Evolutionary conservation across 2,888 invertebrate species (phyloP).

Genomic region (Boloria selene): DNA sequence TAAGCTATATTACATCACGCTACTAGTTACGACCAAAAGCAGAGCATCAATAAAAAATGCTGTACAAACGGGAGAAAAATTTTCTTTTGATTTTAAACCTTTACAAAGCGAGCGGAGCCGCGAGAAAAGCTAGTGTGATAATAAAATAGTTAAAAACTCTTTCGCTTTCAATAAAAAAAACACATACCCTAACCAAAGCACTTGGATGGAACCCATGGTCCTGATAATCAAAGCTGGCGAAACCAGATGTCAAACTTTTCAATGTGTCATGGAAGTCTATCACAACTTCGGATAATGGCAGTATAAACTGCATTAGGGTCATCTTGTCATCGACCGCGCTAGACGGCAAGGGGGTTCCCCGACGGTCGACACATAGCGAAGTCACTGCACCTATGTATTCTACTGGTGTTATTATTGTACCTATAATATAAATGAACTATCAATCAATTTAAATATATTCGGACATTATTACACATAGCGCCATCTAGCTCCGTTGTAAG

Average conservation of each 20-base stretch:
- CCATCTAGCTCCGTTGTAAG: too few relatives aligned
- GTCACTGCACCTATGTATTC: constrained; percentile 87
- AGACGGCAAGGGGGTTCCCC: constrained; percentile 85
- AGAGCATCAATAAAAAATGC: too few relatives aligned
- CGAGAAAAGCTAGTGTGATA: neutral
- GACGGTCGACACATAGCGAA: constrained; percentile 87
- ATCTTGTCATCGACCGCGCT: constrained; percentile 91
- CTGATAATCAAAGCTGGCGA: constrained; percentile 97
- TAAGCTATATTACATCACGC: too few relatives aligned
- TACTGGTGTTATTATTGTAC: constrained; percentile 94
- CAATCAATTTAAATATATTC: neutral
- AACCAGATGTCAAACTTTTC: constrained; percentile 95
- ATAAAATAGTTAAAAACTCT: neutral
- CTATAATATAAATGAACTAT: constrained; percentile 58
- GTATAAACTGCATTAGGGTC: constrained; percentile 89
- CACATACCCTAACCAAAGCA: constrained; percentile 86
- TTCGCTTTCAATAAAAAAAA: neutral
- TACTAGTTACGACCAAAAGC: too few relatives aligned
- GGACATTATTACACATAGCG: too few relatives aligned
- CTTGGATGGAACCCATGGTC: constrained; percentile 91
- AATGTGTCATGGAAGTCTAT: constrained; percentile 96
- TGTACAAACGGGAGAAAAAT: too few relatives aligned
- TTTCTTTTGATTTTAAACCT: too few relatives aligned
- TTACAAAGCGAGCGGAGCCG: too few relatives aligned
- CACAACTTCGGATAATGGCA: constrained; percentile 96